phyloP scores from a whole-genome alignment of 2,888 invertebrate genomes.

The Cephus pulcher region DNA sequence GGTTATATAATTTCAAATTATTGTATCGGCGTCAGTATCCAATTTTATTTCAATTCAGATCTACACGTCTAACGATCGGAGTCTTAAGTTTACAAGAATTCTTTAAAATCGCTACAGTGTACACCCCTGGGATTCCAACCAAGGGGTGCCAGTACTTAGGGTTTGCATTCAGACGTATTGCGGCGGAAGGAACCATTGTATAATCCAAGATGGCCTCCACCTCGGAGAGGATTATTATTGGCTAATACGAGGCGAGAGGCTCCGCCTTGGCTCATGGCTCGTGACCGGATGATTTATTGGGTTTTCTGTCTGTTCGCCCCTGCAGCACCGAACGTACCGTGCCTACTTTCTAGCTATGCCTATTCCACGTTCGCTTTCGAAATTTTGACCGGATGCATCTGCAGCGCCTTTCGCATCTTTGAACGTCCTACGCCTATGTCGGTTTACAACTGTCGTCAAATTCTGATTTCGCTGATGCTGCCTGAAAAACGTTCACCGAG shows the following conservation, averaged over 20 bases:
- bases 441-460: neutral
- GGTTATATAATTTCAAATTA: neutral
- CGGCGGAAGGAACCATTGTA: conserved; percentile 67
- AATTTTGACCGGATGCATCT: neutral
- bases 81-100: neutral
- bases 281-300: conserved; percentile 72
- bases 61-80: neutral
- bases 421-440: conserved; percentile 3
- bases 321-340: conserved; percentile 60
- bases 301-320: conserved; percentile 68
- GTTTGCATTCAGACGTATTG: conserved; percentile 64
- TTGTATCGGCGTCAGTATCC: neutral
- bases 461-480: neutral
- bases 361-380: conserved; percentile 2
- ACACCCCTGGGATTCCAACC: conserved; percentile 54
- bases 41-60: neutral
- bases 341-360: conserved; percentile 17
- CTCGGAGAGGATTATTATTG: conserved; percentile 72
- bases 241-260: conserved; percentile 71
- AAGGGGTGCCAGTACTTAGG: conserved; percentile 51
- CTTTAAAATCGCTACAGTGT: conserved; percentile 8
- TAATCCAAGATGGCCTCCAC: conserved; percentile 71
- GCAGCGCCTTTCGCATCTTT: neutral
- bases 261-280: conserved; percentile 71
- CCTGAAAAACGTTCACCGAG: neutral